phyloP scores from a whole-genome alignment of 2,797 vertebrate genomes.

The Lagorchestes hirsutus region DNA sequence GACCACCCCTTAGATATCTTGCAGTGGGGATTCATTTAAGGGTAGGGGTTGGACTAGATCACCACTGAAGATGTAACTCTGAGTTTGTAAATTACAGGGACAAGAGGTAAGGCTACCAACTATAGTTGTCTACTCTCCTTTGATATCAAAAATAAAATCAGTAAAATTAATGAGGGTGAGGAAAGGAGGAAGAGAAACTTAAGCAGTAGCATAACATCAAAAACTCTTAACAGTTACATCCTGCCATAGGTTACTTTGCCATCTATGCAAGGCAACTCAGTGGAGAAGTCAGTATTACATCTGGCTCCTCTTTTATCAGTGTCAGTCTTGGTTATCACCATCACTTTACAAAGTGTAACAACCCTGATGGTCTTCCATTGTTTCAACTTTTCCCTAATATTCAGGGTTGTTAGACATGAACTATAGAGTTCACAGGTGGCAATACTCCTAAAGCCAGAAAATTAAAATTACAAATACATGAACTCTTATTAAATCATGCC shows the following conservation, averaged over 20 bases:
- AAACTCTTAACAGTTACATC: slow-evolving; percentile 23
- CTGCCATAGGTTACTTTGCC: background rate
- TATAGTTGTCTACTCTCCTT: background rate
- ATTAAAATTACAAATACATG: background rate
- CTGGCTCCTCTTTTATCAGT: slow-evolving; percentile 36
- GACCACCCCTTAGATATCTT: background rate
- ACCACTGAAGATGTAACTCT: background rate
- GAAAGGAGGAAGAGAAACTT: background rate
- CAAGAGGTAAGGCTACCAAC: background rate
- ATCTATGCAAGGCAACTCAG: slow-evolving; percentile 11
- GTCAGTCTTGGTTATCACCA: background rate
- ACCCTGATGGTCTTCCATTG: background rate
- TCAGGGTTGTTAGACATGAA: background rate
- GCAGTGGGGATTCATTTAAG: background rate
- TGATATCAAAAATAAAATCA: slow-evolving; percentile 41
- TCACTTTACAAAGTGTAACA: slow-evolving; percentile 19
- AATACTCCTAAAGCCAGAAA: background rate
- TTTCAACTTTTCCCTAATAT: background rate
- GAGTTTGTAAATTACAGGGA: background rate
- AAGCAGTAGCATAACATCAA: slow-evolving; percentile 23
- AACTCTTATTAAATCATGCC: background rate
- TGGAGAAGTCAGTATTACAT: slow-evolving; percentile 43
- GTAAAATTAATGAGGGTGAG: background rate
- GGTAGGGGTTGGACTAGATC: background rate
- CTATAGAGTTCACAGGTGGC: background rate